Evolutionary conservation across 2,888 invertebrate species (phyloP).

Genomic region (Agapetus fuscipes): DNA sequence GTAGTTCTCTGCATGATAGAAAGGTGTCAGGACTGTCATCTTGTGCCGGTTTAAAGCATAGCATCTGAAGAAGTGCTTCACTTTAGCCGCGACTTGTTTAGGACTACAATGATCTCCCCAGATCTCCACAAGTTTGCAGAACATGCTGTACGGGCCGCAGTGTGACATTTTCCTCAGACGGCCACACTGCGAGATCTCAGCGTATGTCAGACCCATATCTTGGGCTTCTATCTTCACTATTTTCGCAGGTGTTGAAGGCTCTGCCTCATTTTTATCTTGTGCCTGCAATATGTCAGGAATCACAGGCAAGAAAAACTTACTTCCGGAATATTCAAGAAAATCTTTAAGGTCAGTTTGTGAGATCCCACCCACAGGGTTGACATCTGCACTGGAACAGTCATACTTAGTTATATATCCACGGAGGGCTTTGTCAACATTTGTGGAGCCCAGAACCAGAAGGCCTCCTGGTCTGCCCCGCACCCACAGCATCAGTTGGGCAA

Average conservation of each 20-base stretch:
- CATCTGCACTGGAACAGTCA: slow-evolving; percentile 97
- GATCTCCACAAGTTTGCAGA: slow-evolving; percentile 74
- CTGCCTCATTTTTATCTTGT: slow-evolving; percentile 92
- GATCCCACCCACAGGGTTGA: slow-evolving; percentile 97
- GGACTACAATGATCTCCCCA: slow-evolving; percentile 74
- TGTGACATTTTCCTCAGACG: slow-evolving; percentile 69
- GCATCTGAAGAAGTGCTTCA: slow-evolving; percentile 88
- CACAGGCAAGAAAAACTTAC: slow-evolving; percentile 59
- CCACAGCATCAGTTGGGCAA: slow-evolving; percentile 94
- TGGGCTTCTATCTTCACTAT: slow-evolving; percentile 88
- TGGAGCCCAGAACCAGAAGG: slow-evolving; percentile 79
- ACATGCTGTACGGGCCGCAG: slow-evolving; percentile 96
- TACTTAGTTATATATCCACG: slow-evolving; percentile 98
- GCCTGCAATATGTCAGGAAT: slow-evolving; percentile 77
- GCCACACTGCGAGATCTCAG: slow-evolving; percentile 82
- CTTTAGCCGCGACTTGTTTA: slow-evolving; percentile 80
- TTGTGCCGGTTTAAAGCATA: slow-evolving; percentile 98
- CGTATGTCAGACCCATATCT: slow-evolving; percentile 96
- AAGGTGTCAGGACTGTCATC: slow-evolving; percentile 95
- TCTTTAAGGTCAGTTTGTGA: slow-evolving; percentile 85
- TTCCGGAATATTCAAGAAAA: slow-evolving; percentile 65
- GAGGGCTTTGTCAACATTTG: slow-evolving; percentile 95
- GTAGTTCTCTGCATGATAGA: slow-evolving; percentile 91
- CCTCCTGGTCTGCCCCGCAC: slow-evolving; percentile 80
- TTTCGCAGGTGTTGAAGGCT: slow-evolving; percentile 75